Conservation (phyloP, 2,797 vertebrate genomes). For the Acridotheres tristis region DNA sequence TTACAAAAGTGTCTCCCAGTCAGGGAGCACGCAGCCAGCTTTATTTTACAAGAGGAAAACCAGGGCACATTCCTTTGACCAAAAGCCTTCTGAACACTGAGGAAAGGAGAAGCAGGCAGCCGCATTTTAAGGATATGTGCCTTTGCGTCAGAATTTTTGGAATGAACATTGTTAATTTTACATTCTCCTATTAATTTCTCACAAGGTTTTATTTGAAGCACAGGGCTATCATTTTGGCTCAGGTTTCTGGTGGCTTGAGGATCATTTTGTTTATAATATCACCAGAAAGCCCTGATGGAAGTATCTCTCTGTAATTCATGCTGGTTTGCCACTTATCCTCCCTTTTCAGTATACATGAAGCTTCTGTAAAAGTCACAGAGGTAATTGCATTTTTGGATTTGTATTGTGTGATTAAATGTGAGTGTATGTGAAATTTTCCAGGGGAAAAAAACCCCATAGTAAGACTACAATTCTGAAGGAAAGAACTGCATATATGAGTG, state of each 20-base stretch:
- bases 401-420: not conserved
- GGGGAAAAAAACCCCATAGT: not conserved
- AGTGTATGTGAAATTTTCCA: not conserved
- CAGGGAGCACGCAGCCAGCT: not conserved
- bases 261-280: not conserved
- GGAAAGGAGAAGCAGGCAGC: not conserved
- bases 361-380: not conserved
- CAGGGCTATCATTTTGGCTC: not conserved
- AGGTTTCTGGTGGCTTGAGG: not conserved
- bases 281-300: not conserved
- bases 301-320: not conserved
- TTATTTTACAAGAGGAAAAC: not conserved
- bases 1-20: not conserved
- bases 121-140: not conserved
- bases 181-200: not conserved
- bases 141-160: not conserved
- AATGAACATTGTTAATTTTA: not conserved
- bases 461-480: not conserved
- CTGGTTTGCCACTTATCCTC: not conserved
- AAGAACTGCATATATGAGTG: not conserved
- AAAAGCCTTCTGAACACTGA: not conserved
- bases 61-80: not conserved
- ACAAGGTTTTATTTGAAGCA: not conserved
- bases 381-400: not conserved
- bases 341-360: not conserved